Evolutionary conservation across 2,888 invertebrate genomes (phyloP).

Genomic region (Argynnis bischoffii): DNA sequence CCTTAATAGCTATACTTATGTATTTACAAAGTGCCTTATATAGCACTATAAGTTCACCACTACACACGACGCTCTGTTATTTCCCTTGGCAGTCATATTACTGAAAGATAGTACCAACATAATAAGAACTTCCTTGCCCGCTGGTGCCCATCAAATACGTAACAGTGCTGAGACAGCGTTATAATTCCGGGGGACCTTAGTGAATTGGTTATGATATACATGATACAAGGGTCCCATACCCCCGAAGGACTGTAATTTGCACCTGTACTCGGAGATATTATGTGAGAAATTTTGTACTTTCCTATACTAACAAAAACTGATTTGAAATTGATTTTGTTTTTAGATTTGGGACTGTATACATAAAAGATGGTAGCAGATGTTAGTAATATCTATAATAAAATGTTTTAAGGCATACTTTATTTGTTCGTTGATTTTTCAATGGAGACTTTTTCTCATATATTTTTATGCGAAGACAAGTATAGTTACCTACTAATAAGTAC

Average conservation of each 20-base stretch:
- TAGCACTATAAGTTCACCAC: slow-evolving; percentile 58
- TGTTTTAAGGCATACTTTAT: slow-evolving; percentile 1
- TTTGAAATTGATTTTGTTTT: slow-evolving; percentile 42
- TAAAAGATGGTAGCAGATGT: slow-evolving; percentile 5
- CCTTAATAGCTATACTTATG: slow-evolving; percentile 31
- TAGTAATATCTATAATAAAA: not conserved
- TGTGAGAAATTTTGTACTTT: slow-evolving; percentile 71
- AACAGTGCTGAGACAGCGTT: slow-evolving; percentile 34
- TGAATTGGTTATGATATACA: slow-evolving; percentile 55
- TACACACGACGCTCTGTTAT: slow-evolving; percentile 64
- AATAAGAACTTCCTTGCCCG: slow-evolving; percentile 54
- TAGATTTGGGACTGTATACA: not conserved
- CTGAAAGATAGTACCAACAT: slow-evolving; percentile 63
- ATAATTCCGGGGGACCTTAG: slow-evolving; percentile 54
- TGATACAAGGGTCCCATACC: slow-evolving; percentile 65
- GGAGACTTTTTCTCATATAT: too few relatives aligned
- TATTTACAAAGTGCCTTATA: slow-evolving; percentile 43
- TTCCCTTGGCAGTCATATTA: slow-evolving; percentile 74
- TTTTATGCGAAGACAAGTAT: too few relatives aligned
- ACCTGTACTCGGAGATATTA: slow-evolving; percentile 74
- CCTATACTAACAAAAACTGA: slow-evolving; percentile 49
- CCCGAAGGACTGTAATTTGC: slow-evolving; percentile 72
- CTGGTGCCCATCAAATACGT: slow-evolving; percentile 47
- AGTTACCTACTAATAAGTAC: too few relatives aligned
- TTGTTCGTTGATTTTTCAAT: not conserved